Evolutionary conservation across 1,140 invertebrate species (phyloP), one percentile per base, ranked within the genome.

Genomic region (Thalassaphorura encarpata): DNA sequence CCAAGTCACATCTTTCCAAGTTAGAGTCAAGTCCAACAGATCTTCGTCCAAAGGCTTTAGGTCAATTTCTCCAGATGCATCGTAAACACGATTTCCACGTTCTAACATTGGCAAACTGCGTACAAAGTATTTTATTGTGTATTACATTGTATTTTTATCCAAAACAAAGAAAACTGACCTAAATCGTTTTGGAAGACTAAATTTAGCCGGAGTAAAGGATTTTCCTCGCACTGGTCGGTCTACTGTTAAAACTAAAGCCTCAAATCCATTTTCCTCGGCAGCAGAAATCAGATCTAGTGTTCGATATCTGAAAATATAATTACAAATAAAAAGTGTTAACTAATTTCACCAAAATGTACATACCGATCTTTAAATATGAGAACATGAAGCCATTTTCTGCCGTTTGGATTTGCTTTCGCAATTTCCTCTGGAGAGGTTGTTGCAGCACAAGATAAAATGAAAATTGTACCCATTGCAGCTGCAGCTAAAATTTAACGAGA

Each of bases 391-490:
- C 89, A 91, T 70, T 88, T 88, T 11, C 80, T 74, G 0, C 79
- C 80, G n/a, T 80, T 71, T 1, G 89, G 87, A 1, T 85, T 85
- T 5, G 80, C 80, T 54, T 76, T 65, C 0, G 85, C 83, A 1
- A 96, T 80, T 70, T 95, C 89, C 74, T 96, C 91, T 46, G 96
- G 78, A 21, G 87, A 89, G 52, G 79, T 83, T 1, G 89, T 96
- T 0, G 89, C 79, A 41, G 95, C 76, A 0, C 90, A 95, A 58
- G 87, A 91, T 36, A 92, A 71, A 26, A 83, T 89, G 66, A 83
- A 93, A 36, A 93, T 78, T 0, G 83, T 83, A 8, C 81, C 81
- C 50, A 80, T 73, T 29, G 74, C 73, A 60, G 82, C 78, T n/a
- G 85, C 89, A 66, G 89, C 91, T n/a, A n/a, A n/a, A n/a, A n/a